Evolutionary conservation across 23 tunicate genomes (phyloP).

Genomic region (Corella eumyota): DNA sequence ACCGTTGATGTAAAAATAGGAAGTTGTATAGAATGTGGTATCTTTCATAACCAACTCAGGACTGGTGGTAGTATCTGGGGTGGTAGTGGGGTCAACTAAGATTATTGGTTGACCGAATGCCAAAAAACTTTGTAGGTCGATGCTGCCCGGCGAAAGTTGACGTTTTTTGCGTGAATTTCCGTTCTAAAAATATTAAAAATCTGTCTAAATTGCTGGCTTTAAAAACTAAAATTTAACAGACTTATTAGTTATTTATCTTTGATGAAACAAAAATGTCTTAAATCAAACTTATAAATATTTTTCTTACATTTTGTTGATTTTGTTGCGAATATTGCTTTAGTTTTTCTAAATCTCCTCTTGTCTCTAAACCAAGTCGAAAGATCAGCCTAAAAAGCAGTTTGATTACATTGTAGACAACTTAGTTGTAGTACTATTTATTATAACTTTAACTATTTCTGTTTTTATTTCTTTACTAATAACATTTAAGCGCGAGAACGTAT

Average conservation of each 20-base stretch:
- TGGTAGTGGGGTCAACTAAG: conserved; percentile 7
- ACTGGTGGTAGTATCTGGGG: background rate
- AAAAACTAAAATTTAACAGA: background rate
- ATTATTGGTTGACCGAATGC: conserved; percentile 3
- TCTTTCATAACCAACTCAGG: too few species aligned
- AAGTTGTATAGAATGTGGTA: too few species aligned
- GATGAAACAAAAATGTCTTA: too few species aligned
- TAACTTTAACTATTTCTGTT: too few species aligned
- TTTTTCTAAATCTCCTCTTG: background rate
- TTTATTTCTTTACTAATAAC: too few species aligned
- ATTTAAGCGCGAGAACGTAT: too few species aligned
- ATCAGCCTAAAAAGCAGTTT: too few species aligned
- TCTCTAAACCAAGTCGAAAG: conserved; percentile 3
- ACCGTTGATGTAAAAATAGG: too few species aligned
- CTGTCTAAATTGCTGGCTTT: too few species aligned
- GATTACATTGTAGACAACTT: too few species aligned
- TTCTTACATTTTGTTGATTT: background rate
- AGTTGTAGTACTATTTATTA: too few species aligned
- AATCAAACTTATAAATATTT: too few species aligned
- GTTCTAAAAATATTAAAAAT: background rate
- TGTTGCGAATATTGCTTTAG: conserved; percentile 1
- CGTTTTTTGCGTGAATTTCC: background rate
- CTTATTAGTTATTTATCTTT: background rate
- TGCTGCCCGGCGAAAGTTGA: conserved; percentile 15
- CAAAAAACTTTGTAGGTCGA: conserved; percentile 6